phyloP scores from a whole-genome alignment of 2,113 vertebrate genomes.

The Prionailurus viverrinus region DNA sequence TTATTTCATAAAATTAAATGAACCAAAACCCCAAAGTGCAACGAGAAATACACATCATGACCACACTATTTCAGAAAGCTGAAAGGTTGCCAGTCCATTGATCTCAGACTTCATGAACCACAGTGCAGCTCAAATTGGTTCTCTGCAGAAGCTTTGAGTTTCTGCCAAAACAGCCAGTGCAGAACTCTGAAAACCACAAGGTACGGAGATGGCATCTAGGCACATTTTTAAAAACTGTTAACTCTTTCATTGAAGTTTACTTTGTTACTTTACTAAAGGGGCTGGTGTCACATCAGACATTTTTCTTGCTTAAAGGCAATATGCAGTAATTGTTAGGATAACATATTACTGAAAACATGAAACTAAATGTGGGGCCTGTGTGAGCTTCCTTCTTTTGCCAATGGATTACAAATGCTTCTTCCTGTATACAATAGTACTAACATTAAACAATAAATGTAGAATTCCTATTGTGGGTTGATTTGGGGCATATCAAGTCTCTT shows the following conservation, averaged over 20 bases:
- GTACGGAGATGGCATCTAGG: background rate
- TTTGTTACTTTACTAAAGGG: constrained; percentile 37
- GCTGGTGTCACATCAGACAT: background rate
- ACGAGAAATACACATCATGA: background rate
- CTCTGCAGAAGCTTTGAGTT: background rate
- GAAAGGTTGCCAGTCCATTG: background rate
- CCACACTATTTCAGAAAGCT: background rate
- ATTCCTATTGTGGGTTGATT: background rate
- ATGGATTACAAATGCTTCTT: constrained; percentile 46
- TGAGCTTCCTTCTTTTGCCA: background rate
- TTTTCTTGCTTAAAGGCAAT: constrained; percentile 39
- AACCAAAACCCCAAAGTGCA: background rate
- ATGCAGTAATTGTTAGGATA: background rate
- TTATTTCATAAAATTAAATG: constrained; percentile 43
- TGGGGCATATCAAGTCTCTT: background rate
- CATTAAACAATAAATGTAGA: background rate
- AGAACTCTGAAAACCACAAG: background rate
- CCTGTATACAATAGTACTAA: background rate
- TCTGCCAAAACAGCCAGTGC: background rate
- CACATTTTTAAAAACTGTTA: background rate
- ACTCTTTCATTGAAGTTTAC: constrained; percentile 25
- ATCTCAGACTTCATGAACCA: constrained; percentile 26
- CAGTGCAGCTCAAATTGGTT: background rate
- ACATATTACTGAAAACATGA: background rate
- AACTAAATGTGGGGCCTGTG: background rate